Evolutionary conservation across 2,797 vertebrate species (phyloP).

Genomic region (Labeo calbasu): DNA sequence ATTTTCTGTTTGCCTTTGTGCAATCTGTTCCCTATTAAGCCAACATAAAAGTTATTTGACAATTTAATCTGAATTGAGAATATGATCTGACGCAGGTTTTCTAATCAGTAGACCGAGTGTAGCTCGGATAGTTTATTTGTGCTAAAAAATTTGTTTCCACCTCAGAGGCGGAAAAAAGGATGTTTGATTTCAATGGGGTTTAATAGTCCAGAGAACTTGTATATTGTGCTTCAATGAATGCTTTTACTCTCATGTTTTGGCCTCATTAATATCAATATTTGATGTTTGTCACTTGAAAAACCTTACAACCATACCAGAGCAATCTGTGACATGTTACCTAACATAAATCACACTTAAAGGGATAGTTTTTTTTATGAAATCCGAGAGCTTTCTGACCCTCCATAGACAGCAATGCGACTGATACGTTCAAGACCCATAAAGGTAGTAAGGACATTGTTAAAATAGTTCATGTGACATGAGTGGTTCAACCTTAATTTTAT

Average conservation of each 20-base stretch:
- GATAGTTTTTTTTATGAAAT: too few species aligned
- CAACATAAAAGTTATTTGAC: slow-evolving; percentile 74
- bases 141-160: slow-evolving; percentile 65
- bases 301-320: slow-evolving; percentile 20
- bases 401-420: too few species aligned
- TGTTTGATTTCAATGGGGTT: slow-evolving; percentile 66
- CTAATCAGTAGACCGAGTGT: slow-evolving; percentile 78
- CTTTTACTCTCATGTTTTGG: slow-evolving; percentile 42
- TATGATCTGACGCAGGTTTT: slow-evolving; percentile 77
- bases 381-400: too few species aligned
- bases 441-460: too few species aligned
- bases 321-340: slow-evolving; percentile 56
- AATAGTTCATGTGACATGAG: too few species aligned
- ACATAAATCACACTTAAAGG: neutral
- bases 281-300: slow-evolving; percentile 47
- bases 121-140: slow-evolving; percentile 69
- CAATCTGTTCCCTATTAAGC: slow-evolving; percentile 77
- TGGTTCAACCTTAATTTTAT: too few species aligned
- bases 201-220: slow-evolving; percentile 69
- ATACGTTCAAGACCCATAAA: too few species aligned
- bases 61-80: slow-evolving; percentile 76
- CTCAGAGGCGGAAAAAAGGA: slow-evolving; percentile 56
- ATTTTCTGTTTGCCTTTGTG: slow-evolving; percentile 72
- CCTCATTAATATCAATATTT: slow-evolving; percentile 65
- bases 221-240: slow-evolving; percentile 66